Conservation (phyloP, 2,113 vertebrate species). For the Ciconia boyciana region DNA sequence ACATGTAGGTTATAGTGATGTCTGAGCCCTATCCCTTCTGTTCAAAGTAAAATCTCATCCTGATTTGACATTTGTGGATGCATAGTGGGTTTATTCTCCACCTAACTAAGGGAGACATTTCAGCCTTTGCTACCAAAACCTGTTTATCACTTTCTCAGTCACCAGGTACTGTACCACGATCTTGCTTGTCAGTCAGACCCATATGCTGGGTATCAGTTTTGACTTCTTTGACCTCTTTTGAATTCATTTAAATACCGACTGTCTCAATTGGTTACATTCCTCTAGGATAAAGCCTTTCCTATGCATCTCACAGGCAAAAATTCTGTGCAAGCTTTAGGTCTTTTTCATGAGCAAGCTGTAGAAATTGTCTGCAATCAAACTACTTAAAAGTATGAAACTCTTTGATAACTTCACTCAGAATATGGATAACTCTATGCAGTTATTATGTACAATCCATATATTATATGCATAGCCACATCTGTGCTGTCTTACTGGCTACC, state of each 20-base stretch:
- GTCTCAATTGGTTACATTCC: not conserved
- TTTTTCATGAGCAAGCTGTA: not conserved
- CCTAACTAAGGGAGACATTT: not conserved
- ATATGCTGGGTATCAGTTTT: not conserved
- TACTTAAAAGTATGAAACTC: not conserved
- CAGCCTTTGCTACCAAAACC: not conserved
- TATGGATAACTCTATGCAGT: not conserved
- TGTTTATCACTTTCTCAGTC: not conserved
- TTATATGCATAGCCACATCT: not conserved
- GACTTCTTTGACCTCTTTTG: not conserved
- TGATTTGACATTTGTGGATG: not conserved
- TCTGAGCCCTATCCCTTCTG: not conserved
- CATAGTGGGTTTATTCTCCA: not conserved
- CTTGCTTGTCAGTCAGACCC: not conserved
- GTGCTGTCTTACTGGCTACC: not conserved
- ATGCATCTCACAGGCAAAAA: not conserved
- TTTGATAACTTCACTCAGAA: not conserved
- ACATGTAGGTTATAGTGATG: not conserved
- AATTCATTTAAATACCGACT: not conserved
- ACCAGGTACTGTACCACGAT: not conserved
- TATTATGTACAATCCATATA: not conserved
- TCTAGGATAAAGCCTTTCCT: not conserved
- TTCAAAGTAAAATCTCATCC: not conserved
- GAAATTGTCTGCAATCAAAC: not conserved
- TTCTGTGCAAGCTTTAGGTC: not conserved